Conservation (phyloP, 2,797 vertebrate genomes). For the Borostomias antarcticus region DNA sequence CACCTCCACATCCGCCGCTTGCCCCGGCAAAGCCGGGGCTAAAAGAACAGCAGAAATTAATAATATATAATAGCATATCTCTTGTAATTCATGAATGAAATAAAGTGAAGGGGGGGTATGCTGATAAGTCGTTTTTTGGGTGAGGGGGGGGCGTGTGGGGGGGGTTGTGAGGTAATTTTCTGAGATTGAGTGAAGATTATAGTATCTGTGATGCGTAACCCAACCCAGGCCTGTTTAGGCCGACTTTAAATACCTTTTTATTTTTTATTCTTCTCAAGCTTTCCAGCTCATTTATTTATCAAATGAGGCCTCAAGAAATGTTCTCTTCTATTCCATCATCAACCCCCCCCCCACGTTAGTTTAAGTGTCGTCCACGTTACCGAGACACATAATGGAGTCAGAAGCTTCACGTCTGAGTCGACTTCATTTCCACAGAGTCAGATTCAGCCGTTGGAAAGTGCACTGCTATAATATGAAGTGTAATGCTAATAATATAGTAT, state of each 20-base stretch:
- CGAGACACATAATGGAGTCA: slow-evolving; percentile 57
- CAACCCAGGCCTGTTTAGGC: slow-evolving; percentile 53
- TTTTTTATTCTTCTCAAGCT: slow-evolving; percentile 29
- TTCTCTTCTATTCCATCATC: background rate
- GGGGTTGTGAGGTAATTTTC: slow-evolving; percentile 76
- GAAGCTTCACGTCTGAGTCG: slow-evolving; percentile 52
- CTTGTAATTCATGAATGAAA: slow-evolving; percentile 99
- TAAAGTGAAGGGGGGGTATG: slow-evolving; percentile 89
- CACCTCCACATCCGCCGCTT: slow-evolving; percentile 88
- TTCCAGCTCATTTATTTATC: slow-evolving; percentile 57
- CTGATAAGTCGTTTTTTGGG: slow-evolving; percentile 85
- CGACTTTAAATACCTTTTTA: slow-evolving; percentile 41
- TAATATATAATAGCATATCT: slow-evolving; percentile 98
- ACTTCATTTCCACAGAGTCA: slow-evolving; percentile 57
- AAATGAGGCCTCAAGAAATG: slow-evolving; percentile 52
- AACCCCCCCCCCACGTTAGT: too few species aligned
- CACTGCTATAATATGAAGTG: background rate
- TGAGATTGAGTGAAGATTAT: slow-evolving; percentile 87
- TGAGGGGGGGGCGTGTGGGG: background rate
- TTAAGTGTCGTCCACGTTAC: slow-evolving; percentile 44
- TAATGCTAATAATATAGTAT: too few species aligned
- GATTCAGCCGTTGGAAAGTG: slow-evolving; percentile 19
- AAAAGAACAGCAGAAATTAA: slow-evolving; percentile 97
- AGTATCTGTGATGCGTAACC: slow-evolving; percentile 81
- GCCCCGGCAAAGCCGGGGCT: slow-evolving; percentile 77